A percentile compares a stretch with the other conserved stretches of the same genome.
phyloP scores from a whole-genome alignment of 2,113 vertebrate species.

The Thunnus thynnus region DNA sequence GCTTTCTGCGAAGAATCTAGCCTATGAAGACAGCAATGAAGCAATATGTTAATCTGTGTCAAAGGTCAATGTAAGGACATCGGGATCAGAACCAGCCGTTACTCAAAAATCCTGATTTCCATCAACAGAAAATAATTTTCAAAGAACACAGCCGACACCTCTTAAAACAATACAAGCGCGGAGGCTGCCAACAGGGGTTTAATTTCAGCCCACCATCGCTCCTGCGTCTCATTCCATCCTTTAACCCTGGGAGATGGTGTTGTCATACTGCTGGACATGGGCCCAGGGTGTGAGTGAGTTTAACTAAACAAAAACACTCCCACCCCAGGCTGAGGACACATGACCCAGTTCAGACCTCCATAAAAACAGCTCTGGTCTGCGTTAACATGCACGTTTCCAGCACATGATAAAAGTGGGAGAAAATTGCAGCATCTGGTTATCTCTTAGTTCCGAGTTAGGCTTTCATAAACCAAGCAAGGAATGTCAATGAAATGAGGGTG shows the following conservation, averaged over 20 bases:
- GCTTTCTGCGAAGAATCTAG: slow-evolving; percentile 3
- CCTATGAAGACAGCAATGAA: slow-evolving; percentile 5
- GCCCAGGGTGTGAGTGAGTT: slow-evolving; percentile 76
- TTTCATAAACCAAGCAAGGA: slow-evolving; percentile 39
- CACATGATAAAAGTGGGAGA: slow-evolving; percentile 42
- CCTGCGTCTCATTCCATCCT: slow-evolving; percentile 66
- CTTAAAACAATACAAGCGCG: slow-evolving; percentile 70
- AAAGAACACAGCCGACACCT: slow-evolving; percentile 77
- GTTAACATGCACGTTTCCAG: slow-evolving; percentile 40
- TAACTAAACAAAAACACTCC: slow-evolving; percentile 81
- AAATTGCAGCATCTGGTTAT: slow-evolving; percentile 52
- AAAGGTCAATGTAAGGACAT: slow-evolving; percentile 54
- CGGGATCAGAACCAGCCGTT: slow-evolving; percentile 43
- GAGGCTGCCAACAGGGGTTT: slow-evolving; percentile 64
- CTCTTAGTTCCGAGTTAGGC: slow-evolving; percentile 24
- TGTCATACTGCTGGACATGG: slow-evolving; percentile 78
- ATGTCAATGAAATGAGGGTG: slow-evolving; percentile 19
- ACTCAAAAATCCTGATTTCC: slow-evolving; percentile 45
- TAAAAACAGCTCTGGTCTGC: slow-evolving; percentile 60
- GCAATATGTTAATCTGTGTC: slow-evolving; percentile 20
- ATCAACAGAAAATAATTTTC: slow-evolving; percentile 74
- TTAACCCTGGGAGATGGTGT: slow-evolving; percentile 73
- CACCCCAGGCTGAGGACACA: slow-evolving; percentile 47
- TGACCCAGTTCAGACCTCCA: slow-evolving; percentile 57
- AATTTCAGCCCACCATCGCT: slow-evolving; percentile 62